Conservation (phyloP, 2,113 vertebrate species). For the Mesitornis unicolor region DNA sequence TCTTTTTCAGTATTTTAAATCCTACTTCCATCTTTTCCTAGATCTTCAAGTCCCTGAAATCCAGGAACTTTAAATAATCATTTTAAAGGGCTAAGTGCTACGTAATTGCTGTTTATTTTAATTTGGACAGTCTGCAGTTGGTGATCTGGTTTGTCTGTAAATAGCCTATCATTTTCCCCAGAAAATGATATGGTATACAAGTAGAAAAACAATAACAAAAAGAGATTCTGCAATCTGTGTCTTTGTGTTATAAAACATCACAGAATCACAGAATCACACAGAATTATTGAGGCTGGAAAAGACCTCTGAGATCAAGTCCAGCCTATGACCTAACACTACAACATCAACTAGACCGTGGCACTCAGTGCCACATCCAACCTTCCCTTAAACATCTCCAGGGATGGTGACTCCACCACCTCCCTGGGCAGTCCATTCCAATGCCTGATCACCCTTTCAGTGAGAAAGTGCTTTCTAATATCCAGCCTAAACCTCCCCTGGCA, state of each 20-base stretch:
- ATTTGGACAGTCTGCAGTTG: not conserved
- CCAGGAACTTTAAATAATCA: not conserved
- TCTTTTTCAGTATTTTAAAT: not conserved
- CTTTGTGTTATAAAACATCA: not conserved
- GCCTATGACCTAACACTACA: no score
- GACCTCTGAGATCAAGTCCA: no score
- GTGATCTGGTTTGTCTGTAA: not conserved
- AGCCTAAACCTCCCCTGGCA: no score
- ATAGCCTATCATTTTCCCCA: not conserved
- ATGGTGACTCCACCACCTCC: no score
- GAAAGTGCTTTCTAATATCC: no score
- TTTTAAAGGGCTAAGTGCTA: not conserved
- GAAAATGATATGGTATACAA: not conserved
- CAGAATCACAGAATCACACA: no score
- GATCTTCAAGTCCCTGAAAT: not conserved
- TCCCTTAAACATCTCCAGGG: no score
- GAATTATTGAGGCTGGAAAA: no score
- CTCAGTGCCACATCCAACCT: no score
- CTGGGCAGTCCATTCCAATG: no score
- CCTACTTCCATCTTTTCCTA: not conserved
- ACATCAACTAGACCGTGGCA: no score
- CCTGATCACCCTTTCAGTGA: no score
- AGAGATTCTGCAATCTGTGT: not conserved
- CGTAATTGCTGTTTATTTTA: not conserved
- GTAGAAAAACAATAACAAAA: not conserved